Conservation (phyloP, 2,113 vertebrate species). For the Macheiramphus alcinus region DNA sequence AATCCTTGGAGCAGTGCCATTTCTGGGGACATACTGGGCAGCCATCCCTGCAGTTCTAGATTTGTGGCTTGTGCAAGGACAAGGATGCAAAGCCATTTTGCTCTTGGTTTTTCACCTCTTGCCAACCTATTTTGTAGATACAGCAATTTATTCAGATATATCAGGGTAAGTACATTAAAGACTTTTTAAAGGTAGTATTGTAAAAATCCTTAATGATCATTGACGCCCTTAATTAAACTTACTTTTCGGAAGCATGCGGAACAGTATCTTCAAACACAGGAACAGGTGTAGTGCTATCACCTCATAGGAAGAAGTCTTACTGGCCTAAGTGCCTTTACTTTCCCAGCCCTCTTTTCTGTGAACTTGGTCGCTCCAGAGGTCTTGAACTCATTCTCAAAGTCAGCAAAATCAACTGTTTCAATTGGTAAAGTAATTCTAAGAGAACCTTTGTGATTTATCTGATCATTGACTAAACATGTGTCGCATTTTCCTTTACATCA, state of each 20-base stretch:
- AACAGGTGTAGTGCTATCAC: background rate
- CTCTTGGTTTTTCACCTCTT: conserved; percentile 92
- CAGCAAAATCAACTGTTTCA: background rate
- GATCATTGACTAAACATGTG: background rate
- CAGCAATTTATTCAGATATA: conserved; percentile 98
- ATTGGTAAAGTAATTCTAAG: background rate
- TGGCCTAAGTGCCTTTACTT: background rate
- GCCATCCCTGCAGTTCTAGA: conserved; percentile 91
- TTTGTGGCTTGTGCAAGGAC: conserved; percentile 93
- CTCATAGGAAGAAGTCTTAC: background rate
- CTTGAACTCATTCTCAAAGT: background rate
- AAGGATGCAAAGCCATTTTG: conserved; percentile 88
- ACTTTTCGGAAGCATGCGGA: background rate
- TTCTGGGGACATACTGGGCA: conserved; percentile 97
- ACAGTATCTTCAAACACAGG: background rate
- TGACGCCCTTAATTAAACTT: background rate
- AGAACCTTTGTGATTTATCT: background rate
- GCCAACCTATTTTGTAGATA: conserved; percentile 98
- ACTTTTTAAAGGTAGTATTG: background rate
- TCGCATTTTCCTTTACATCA: background rate
- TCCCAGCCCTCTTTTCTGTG: background rate
- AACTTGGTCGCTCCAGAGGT: background rate
- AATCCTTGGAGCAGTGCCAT: conserved; percentile 94
- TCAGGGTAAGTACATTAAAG: conserved; percentile 83
- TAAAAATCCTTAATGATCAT: background rate